Evolutionary conservation across 2,113 vertebrate genomes (phyloP).

Genomic region (Lepus americanus): DNA sequence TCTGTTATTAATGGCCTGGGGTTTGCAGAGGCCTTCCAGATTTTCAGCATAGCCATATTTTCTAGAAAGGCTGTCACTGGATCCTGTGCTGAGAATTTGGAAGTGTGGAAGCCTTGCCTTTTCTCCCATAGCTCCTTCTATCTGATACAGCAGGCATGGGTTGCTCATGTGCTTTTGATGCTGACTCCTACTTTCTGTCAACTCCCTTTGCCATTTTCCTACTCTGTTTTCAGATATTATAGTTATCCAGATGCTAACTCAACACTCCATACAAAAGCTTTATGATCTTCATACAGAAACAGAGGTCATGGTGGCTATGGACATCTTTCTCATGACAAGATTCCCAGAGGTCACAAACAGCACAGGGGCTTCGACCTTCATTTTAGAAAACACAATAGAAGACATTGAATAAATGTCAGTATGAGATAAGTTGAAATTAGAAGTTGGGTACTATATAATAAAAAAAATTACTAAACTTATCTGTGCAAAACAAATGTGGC

Average conservation of each 20-base stretch:
- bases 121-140: neutral
- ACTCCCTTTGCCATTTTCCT: neutral
- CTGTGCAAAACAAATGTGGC: neutral
- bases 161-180: neutral
- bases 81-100: neutral
- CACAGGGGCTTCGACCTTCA: neutral
- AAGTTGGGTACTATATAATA: neutral
- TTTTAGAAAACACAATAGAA: neutral
- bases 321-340: neutral
- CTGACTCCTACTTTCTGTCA: neutral
- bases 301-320: neutral
- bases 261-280: neutral
- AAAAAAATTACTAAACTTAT: conserved; percentile 13
- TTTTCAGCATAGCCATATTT: neutral
- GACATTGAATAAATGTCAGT: neutral
- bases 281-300: neutral
- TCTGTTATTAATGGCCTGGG: neutral
- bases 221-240: neutral
- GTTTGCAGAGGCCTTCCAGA: neutral
- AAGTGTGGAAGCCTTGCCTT: neutral
- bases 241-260: neutral
- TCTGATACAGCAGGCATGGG: neutral
- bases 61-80: neutral
- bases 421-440: conserved; percentile 19
- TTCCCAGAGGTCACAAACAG: neutral